A percentile compares a stretch with the other conserved stretches of the same genome.
These are phyloP conservation scores for Notodonta ziczac DNA, from an alignment of 2,888 invertebrate species.

Conservation along the genomic window DNA sequence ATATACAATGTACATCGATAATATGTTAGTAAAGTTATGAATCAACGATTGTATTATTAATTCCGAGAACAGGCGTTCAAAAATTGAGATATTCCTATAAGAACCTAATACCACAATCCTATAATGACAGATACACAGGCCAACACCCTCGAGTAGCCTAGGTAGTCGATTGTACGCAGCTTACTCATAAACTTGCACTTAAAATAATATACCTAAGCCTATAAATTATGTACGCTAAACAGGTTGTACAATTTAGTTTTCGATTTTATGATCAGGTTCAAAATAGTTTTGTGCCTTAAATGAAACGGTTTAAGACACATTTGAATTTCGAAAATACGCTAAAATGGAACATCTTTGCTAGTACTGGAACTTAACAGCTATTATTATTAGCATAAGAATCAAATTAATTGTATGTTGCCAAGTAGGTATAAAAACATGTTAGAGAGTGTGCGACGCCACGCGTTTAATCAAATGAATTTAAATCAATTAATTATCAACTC, in stretches of 20 bases:
- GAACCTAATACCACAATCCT: background rate
- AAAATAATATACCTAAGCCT: background rate
- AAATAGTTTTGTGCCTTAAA: too few relatives aligned
- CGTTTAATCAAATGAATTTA: constrained; percentile 41
- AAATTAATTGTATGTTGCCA: too few relatives aligned
- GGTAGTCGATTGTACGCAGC: background rate
- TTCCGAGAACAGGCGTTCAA: background rate
- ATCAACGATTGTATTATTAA: background rate
- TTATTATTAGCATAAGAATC: too few relatives aligned
- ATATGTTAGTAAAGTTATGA: too few relatives aligned
- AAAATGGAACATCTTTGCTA: too few relatives aligned
- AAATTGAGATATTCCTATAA: background rate
- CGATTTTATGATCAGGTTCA: too few relatives aligned
- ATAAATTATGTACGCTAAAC: background rate
- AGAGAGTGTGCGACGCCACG: constrained; percentile 32
- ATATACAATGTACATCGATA: too few relatives aligned
- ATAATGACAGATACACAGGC: background rate
- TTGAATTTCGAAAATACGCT: too few relatives aligned
- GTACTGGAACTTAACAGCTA: too few relatives aligned
- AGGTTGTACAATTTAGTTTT: background rate
- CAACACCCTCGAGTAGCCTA: background rate
- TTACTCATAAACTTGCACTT: background rate
- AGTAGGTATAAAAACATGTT: constrained; percentile 22
- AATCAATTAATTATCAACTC: constrained; percentile 36
- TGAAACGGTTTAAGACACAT: too few relatives aligned